These are phyloP conservation scores for Melanostoma scalare DNA, from an alignment of 2,888 invertebrate genomes.

Conservation along the genomic window DNA sequence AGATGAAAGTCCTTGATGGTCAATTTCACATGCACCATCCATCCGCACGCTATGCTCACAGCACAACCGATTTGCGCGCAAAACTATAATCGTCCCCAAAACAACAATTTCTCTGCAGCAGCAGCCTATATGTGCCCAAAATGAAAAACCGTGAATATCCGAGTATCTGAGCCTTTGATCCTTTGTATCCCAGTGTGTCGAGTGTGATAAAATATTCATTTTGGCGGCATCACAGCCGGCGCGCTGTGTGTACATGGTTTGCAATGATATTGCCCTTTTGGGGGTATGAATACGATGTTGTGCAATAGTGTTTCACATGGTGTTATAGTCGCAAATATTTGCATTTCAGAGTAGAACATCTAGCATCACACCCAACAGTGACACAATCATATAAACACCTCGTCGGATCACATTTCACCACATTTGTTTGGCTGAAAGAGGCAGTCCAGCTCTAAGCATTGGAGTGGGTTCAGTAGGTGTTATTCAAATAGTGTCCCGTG, in stretches of 20 bases:
- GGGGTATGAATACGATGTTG: conserved; percentile 14
- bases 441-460: conserved; percentile 18
- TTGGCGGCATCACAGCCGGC: conserved; percentile 42
- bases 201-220: conserved; percentile 69
- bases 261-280: conserved; percentile 66
- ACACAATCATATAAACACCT: conserved; percentile 56
- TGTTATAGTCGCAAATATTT: conserved; percentile 67
- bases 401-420: conserved; percentile 32
- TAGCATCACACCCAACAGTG: conserved; percentile 42
- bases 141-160: conserved; percentile 43
- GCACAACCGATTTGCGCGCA: conserved; percentile 55
- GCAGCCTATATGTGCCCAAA: conserved; percentile 3
- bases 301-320: conserved; percentile 44
- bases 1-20: conserved; percentile 52
- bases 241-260: conserved; percentile 33
- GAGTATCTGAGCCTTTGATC: conserved; percentile 51
- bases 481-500: conserved; percentile 53
- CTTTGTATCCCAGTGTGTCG: conserved; percentile 47
- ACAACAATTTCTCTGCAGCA: conserved; percentile 34
- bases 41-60: conserved; percentile 2
- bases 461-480: conserved; percentile 15
- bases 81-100: conserved; percentile 58
- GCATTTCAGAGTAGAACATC: conserved; percentile 41
- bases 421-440: conserved; percentile 5
- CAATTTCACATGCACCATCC: conserved; percentile 58